phyloP scores from a whole-genome alignment of 2,888 invertebrate genomes.

The Papilio gigon region DNA sequence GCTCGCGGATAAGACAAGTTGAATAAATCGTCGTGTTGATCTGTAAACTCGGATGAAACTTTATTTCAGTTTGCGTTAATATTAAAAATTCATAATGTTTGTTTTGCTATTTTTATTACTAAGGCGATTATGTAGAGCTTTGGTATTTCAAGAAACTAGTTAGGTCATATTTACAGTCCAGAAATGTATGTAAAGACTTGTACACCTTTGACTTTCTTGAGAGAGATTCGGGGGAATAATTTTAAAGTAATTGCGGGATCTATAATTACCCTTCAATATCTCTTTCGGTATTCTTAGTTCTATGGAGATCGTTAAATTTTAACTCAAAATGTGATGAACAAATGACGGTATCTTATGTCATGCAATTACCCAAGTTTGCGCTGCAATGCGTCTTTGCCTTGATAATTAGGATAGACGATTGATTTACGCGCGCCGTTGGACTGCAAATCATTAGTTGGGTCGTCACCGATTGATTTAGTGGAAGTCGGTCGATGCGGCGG shows the following conservation, averaged over 20 bases:
- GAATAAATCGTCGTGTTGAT: too few relatives aligned
- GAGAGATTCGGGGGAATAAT: too few relatives aligned
- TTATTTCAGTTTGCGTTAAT: too few relatives aligned
- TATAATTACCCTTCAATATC: not conserved
- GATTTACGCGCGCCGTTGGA: constrained; percentile 64
- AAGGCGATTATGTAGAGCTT: not conserved
- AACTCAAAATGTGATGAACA: not conserved
- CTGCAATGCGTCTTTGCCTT: constrained; percentile 49
- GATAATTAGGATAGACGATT: constrained; percentile 51
- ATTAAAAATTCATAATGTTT: too few relatives aligned
- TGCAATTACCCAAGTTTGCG: constrained; percentile 32
- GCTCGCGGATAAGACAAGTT: constrained; percentile 39
- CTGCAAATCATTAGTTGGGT: constrained; percentile 63
- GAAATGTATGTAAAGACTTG: too few relatives aligned
- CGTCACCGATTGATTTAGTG: constrained; percentile 52
- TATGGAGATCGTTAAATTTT: not conserved
- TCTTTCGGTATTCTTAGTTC: not conserved
- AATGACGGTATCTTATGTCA: constrained; percentile 4
- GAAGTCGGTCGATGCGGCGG: constrained; percentile 27
- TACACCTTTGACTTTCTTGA: too few relatives aligned
- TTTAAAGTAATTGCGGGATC: too few relatives aligned
- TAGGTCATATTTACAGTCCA: too few relatives aligned
- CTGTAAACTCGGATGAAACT: too few relatives aligned
- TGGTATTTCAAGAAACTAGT: too few relatives aligned
- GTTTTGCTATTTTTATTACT: not conserved